Percentiles rank a stretch among this genome's conserved stretches.
Evolutionary conservation across 2,113 vertebrate genomes (phyloP).

Genomic region (Pyrgilauda ruficollis): DNA sequence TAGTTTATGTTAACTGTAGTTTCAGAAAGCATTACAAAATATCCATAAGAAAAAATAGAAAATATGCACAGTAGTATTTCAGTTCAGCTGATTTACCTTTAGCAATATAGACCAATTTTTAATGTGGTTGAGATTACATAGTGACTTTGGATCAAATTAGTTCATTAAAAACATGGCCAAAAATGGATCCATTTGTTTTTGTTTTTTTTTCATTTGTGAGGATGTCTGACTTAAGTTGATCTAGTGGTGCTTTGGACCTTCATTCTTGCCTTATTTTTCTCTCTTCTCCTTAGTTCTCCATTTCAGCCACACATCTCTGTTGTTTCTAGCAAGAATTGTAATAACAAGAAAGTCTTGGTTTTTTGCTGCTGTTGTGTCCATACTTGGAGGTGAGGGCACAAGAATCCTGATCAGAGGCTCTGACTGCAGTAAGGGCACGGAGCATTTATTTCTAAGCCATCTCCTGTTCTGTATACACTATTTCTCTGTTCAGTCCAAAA

Average conservation of each 20-base stretch:
- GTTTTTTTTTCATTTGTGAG: neutral
- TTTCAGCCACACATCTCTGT: neutral
- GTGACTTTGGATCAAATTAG: neutral
- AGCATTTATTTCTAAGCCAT: neutral
- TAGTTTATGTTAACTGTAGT: neutral
- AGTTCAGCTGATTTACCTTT: neutral
- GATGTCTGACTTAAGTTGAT: neutral
- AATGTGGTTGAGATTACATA: neutral
- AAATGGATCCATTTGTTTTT: neutral
- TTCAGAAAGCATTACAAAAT: neutral
- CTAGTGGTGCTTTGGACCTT: neutral
- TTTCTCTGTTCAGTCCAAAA: neutral
- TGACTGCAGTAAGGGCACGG: neutral
- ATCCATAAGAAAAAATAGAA: neutral
- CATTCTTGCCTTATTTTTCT: neutral
- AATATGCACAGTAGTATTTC: neutral
- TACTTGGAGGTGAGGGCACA: neutral
- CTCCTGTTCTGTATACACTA: neutral
- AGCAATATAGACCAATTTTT: neutral
- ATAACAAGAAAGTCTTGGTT: neutral
- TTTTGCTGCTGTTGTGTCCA: neutral
- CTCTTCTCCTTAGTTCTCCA: neutral
- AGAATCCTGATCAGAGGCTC: neutral
- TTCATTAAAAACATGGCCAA: neutral
- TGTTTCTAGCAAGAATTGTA: neutral